Percentiles rank a stretch among this genome's conserved stretches.
phyloP scores from a whole-genome alignment of 2,888 invertebrate genomes.

The Aleiodes leptofemur region DNA sequence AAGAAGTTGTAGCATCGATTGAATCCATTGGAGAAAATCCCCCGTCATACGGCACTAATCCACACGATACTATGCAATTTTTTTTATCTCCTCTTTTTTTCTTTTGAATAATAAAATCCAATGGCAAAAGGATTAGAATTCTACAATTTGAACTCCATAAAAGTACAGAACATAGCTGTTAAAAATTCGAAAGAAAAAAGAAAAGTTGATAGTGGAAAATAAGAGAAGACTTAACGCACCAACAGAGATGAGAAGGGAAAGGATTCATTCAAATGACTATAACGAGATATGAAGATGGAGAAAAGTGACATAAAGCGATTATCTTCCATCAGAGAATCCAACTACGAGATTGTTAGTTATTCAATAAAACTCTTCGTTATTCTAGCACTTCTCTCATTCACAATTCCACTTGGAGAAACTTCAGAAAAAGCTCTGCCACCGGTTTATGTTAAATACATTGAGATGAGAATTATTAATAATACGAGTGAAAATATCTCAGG shows the following conservation, averaged over 20 bases:
- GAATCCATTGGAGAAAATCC: constrained; percentile 22
- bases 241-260: not conserved
- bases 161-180: not conserved
- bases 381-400: constrained; percentile 5
- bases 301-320: constrained; percentile 41
- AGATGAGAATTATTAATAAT: not conserved
- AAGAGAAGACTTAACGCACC: not conserved
- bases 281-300: not conserved
- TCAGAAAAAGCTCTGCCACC: not conserved
- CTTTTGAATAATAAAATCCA: constrained; percentile 16
- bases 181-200: not conserved
- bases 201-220: not conserved
- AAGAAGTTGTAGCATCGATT: constrained; percentile 26
- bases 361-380: constrained; percentile 24
- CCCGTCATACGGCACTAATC: constrained; percentile 29
- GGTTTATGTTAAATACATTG: constrained; percentile 16
- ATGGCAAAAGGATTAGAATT: not conserved
- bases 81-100: not conserved
- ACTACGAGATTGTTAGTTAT: constrained; percentile 24
- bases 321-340: constrained; percentile 39
- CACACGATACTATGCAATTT: constrained; percentile 9
- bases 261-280: constrained; percentile 10
- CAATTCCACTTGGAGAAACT: not conserved
- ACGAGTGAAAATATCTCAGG: too few species aligned
- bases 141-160: not conserved